Conservation (phyloP, 2,888 invertebrate species). For the Alviniconcha strummeri region DNA sequence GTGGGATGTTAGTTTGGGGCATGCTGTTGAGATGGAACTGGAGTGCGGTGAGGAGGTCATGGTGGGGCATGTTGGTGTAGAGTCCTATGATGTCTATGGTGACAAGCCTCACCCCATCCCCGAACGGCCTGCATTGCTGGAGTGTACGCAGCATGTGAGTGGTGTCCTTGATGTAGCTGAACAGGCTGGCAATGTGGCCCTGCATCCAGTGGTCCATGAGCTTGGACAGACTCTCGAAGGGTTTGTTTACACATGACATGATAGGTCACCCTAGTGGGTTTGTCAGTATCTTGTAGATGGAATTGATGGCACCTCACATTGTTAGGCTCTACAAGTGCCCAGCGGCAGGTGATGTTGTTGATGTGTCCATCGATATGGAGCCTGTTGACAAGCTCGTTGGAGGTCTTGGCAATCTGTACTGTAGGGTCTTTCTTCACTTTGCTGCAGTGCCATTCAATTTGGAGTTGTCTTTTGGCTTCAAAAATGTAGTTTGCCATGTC, state of each 20-base stretch:
- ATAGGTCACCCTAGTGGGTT: neutral
- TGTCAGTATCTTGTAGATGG: neutral
- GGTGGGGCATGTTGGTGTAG: neutral
- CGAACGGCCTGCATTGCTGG: neutral
- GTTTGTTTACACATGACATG: neutral
- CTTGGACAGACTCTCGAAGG: slow-evolving; percentile 6
- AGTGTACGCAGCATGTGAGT: neutral
- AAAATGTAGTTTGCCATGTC: neutral
- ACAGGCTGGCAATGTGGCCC: neutral
- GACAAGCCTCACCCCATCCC: no score
- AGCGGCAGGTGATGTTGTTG: neutral
- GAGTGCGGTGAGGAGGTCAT: neutral
- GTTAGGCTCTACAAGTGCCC: neutral
- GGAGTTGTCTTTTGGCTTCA: neutral
- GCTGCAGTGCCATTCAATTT: neutral
- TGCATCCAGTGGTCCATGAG: slow-evolving; percentile 1
- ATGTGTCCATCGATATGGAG: neutral
- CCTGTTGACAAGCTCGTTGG: neutral
- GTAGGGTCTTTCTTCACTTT: neutral
- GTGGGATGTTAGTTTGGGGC: neutral
- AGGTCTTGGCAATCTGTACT: neutral
- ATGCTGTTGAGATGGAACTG: no score
- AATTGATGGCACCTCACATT: neutral
- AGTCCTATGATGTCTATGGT: no score
- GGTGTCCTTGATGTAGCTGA: neutral